phyloP scores from a whole-genome alignment of 2,113 vertebrate species.

The Phrynosoma platyrhinos region DNA sequence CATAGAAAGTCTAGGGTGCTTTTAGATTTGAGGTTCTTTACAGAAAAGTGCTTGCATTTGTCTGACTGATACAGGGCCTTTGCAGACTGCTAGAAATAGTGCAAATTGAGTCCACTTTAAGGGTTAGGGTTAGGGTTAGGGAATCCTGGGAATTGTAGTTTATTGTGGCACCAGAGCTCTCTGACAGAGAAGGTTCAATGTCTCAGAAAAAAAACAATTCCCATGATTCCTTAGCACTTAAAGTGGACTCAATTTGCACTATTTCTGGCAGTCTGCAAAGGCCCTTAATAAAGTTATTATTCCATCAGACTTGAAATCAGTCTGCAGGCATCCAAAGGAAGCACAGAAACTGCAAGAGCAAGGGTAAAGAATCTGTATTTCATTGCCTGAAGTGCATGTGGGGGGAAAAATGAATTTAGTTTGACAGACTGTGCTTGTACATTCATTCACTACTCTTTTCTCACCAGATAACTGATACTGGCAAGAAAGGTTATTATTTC shows the following conservation, averaged over 20 bases:
- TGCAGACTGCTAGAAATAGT: too few relatives aligned
- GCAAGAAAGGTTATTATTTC: background rate
- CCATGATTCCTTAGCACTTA: too few relatives aligned
- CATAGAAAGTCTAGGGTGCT: background rate
- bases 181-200: too few relatives aligned
- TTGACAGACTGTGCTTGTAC: slow-evolving; percentile 19
- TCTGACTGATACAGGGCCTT: background rate
- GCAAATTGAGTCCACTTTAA: too few relatives aligned
- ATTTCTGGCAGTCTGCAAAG: too few relatives aligned
- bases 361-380: slow-evolving; percentile 27
- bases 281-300: slow-evolving; percentile 3
- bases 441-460: slow-evolving; percentile 37
- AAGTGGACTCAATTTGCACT: too few relatives aligned
- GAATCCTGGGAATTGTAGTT: too few relatives aligned
- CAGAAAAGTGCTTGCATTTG: background rate
- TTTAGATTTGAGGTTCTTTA: background rate
- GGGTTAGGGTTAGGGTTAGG: too few relatives aligned
- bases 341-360: slow-evolving; percentile 29
- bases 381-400: slow-evolving; percentile 20
- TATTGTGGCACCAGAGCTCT: too few relatives aligned
- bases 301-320: background rate
- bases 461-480: background rate
- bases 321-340: slow-evolving; percentile 13
- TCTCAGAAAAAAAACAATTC: too few relatives aligned
- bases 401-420: slow-evolving; percentile 42